Evolutionary conservation across 2,888 invertebrate genomes (phyloP), one percentile per base, ranked within the genome.

Genomic region (Scaptomyza tumidula): DNA sequence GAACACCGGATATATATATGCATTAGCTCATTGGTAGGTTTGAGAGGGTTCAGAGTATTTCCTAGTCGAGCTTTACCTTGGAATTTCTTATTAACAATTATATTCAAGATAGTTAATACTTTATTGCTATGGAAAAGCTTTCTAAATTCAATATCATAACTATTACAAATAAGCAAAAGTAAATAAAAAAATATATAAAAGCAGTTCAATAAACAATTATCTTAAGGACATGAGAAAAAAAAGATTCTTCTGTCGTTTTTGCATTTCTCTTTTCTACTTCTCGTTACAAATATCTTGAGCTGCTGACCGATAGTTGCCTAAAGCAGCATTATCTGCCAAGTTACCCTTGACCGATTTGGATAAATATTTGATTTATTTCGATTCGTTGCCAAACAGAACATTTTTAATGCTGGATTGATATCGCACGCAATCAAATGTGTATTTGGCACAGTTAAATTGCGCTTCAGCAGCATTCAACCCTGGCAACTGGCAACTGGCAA

Each of bases 321-420:
- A 14, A 33, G 10, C 7, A 11, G 37, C 19, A 27, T 62, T 43
- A 49, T 44, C 10, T 65, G 81, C 80, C 88, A 86, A 89, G 71
- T 82, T 66, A 68, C 41, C 82, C 83, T 80, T 80, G 80, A 69
- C 80, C 52, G 44, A 41, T 11, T 49, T 80, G 78, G 75, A 60
- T 37, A 48, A 46, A 44, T n/a, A n/a, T n/a, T n/a, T n/a, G n/a
- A n/a, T n/a, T 43, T 45, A 52, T 41, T 5, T 37, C 43, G 33
- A 37, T 11, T 9, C 14, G 43, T 62, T 70, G 81, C 75, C 74
- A 75, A 78, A 41, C 37, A 44, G 27, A 6, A 33, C n/a, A n/a
- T n/a, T 24, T 44, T 33, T 39, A 27, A 54, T 63, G 53, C 45
- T 50, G 37, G 54, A 59, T 80, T 67, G 67, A 67, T 62, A 61